Conservation (phyloP, 2,888 invertebrate genomes). For the Eristalis tenax region DNA sequence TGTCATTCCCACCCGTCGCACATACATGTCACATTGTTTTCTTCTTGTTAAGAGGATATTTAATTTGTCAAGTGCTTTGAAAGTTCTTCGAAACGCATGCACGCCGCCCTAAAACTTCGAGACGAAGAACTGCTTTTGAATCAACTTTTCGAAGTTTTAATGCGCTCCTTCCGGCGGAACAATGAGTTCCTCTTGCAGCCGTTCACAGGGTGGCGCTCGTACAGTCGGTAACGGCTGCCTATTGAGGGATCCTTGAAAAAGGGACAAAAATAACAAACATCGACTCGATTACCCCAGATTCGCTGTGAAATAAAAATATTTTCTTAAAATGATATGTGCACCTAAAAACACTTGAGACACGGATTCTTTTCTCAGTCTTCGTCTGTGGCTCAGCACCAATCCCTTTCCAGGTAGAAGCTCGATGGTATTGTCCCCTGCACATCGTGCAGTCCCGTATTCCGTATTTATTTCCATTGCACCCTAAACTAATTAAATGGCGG, state of each 20-base stretch:
- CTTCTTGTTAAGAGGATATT: neutral
- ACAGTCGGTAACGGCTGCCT: neutral
- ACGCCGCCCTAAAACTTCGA: neutral
- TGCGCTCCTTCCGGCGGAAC: neutral
- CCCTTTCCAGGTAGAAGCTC: slow-evolving; percentile 44
- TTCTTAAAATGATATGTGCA: slow-evolving; percentile 1
- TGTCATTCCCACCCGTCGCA: neutral
- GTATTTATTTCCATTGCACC: slow-evolving; percentile 49
- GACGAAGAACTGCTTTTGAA: neutral
- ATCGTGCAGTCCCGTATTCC: neutral
- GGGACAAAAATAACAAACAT: slow-evolving; percentile 22
- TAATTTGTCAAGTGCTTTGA: neutral
- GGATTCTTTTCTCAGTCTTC: neutral
- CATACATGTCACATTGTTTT: neutral
- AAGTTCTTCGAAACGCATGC: neutral
- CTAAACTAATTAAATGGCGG: slow-evolving; percentile 67
- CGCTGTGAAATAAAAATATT: slow-evolving; percentile 33
- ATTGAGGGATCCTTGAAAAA: neutral
- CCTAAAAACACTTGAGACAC: slow-evolving; percentile 1
- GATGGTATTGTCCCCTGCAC: neutral
- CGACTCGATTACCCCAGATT: neutral
- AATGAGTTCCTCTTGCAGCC: neutral
- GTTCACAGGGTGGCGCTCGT: neutral
- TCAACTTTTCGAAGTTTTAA: neutral
- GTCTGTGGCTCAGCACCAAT: neutral